Evolutionary conservation across 2,797 vertebrate species (phyloP).

Genomic region (Garrulus glandarius): DNA sequence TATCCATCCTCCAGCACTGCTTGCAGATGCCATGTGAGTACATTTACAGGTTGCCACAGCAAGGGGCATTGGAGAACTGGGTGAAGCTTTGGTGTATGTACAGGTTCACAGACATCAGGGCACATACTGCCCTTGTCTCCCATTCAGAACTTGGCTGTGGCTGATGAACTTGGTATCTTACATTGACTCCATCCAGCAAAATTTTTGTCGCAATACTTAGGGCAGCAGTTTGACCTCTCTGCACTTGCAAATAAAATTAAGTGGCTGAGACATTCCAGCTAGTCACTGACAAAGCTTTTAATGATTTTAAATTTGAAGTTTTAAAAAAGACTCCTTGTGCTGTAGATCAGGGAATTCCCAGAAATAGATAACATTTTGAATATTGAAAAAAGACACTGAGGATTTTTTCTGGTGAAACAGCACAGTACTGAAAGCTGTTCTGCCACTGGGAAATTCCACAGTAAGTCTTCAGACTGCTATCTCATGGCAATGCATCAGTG

Average conservation of each 20-base stretch:
- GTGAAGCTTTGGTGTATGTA: neutral
- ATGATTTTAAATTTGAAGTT: neutral
- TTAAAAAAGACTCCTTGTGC: conserved; percentile 9
- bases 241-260: conserved; percentile 1
- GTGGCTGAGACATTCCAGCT: neutral
- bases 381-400: neutral
- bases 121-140: neutral
- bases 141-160: neutral
- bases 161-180: neutral
- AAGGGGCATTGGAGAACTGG: neutral
- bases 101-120: neutral
- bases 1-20: conserved; percentile 97
- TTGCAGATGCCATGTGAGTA: conserved; percentile 96
- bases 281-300: neutral
- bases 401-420: neutral
- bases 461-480: neutral
- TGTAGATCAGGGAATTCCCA: neutral
- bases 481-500: neutral
- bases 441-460: conserved; percentile 5
- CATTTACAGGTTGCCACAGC: neutral
- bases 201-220: neutral
- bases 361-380: neutral
- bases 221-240: neutral
- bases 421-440: neutral
- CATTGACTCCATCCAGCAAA: neutral